These are phyloP conservation scores for Oligia latruncula DNA, from an alignment of 2,888 invertebrate genomes.

Conservation along the genomic window DNA sequence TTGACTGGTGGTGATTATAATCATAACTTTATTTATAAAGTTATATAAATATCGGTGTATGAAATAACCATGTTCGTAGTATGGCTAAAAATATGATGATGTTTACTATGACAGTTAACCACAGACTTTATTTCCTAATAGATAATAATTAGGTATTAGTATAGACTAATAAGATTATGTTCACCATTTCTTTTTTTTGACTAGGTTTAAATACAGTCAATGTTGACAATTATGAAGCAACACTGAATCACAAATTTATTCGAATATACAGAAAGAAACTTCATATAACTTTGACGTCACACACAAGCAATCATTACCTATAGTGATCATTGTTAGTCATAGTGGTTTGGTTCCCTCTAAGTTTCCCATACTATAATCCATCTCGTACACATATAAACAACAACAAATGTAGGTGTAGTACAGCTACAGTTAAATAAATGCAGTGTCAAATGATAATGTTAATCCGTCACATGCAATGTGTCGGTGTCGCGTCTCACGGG, in stretches of 20 bases:
- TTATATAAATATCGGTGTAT: too few species aligned
- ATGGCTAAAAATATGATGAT: too few species aligned
- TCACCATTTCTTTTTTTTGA: too few species aligned
- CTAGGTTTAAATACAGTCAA: neutral
- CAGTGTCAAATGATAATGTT: slow-evolving; percentile 90
- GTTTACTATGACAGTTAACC: too few species aligned
- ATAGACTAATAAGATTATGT: too few species aligned
- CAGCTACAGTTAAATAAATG: slow-evolving; percentile 85
- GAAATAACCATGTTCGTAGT: too few species aligned
- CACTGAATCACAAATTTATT: too few species aligned
- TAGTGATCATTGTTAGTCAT: neutral
- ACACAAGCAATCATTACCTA: neutral
- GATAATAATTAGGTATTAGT: neutral
- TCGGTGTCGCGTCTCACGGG: slow-evolving; percentile 84
- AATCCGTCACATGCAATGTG: slow-evolving; percentile 88
- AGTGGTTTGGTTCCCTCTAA: neutral
- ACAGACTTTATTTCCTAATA: neutral
- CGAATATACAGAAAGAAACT: too few species aligned
- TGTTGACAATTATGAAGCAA: too few species aligned
- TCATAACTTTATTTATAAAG: neutral
- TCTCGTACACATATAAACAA: slow-evolving; percentile 51
- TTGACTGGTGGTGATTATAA: neutral
- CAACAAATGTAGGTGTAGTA: slow-evolving; percentile 61
- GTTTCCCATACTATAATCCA: slow-evolving; percentile 49
- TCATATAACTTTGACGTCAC: neutral